Evolutionary conservation across 2,797 vertebrate species (phyloP).

Genomic region (Gobionotothen gibberifrons): DNA sequence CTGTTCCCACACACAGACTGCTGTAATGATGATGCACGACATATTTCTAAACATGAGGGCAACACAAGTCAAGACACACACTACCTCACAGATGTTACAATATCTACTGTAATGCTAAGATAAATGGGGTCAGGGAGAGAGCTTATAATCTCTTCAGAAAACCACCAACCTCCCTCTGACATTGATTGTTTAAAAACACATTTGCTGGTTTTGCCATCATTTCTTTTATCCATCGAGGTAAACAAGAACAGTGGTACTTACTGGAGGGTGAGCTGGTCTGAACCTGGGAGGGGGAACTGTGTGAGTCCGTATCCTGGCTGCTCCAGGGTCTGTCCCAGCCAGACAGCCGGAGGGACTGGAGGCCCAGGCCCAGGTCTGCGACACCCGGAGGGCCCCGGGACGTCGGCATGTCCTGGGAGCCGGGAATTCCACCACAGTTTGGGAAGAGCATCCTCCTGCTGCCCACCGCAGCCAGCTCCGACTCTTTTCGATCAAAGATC

Average conservation of each 20-base stretch:
- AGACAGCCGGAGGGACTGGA: constrained; percentile 94
- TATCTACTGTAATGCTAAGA: neutral
- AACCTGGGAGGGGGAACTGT: constrained; percentile 75
- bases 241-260: constrained; percentile 80
- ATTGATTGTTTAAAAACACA: neutral
- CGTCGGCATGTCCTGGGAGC: constrained; percentile 88
- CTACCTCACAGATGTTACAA: constrained; percentile 1
- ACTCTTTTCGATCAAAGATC: constrained; percentile 89
- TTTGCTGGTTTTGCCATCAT: neutral
- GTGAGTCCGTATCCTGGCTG: constrained; percentile 91
- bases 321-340: constrained; percentile 98
- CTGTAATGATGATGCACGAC: constrained; percentile 33
- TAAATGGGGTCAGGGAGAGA: neutral
- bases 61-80: constrained; percentile 11
- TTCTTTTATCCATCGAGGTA: neutral
- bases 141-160: neutral
- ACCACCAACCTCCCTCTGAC: neutral
- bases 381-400: constrained; percentile 90
- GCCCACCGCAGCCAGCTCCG: constrained; percentile 88
- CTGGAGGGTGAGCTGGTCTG: constrained; percentile 91
- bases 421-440: constrained; percentile 79
- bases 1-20: constrained; percentile 55
- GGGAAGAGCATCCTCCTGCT: constrained; percentile 99
- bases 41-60: constrained; percentile 20
- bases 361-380: constrained; percentile 96